Base-by-base conservation (phyloP, 2,888 invertebrate species). In the Acrocera orbiculus region DNA sequence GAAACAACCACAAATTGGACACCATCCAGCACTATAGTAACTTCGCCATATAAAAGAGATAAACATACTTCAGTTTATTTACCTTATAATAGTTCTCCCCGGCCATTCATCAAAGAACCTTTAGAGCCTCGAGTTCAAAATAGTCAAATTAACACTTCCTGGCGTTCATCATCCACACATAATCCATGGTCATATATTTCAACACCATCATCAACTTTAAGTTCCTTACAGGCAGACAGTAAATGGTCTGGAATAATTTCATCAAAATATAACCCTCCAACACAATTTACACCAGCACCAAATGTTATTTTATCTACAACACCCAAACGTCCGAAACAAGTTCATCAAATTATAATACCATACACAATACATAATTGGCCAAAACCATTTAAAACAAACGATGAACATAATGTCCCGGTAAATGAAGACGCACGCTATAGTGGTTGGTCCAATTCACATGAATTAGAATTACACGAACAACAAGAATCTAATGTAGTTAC, bases 281-380 rank as follows among this genome's bases (percentile, higher is more conserved):
- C 9, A 4, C 9, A 11, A 11, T 11, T 11, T 5, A 2, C 23
- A 5, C 47, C 52, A 15, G 30, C 40, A 10, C 34, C 40, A 5
- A 16, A 30, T n/a, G 29, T 13, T 8, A 34, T 28, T 9, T 17
- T 32, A 4, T 26, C 27, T 14, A 9, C 22, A 1, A 16, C 16
- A 4, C 39, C 40, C 9, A 67, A 67, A 46, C 65, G 65, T 46
- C 65, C 69, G 5, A 73, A 75, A 52, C 66, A 76, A 52, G 69
- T 77, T 8, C 82, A 83, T 6, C 83, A 83, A 60, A 78, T 83
- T 34, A 78, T 85, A 34, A 76, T 85, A 38, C 85, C 85, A 0
- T 83, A 83, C 46, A 77, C 76, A 3, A 73, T 70, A 27, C 69
- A 66, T 39, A 63, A 66, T 34, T 63, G 65, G 11, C 64, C 70